phyloP scores from a whole-genome alignment of 2,113 vertebrate genomes.

The Podocnemis expansa region DNA sequence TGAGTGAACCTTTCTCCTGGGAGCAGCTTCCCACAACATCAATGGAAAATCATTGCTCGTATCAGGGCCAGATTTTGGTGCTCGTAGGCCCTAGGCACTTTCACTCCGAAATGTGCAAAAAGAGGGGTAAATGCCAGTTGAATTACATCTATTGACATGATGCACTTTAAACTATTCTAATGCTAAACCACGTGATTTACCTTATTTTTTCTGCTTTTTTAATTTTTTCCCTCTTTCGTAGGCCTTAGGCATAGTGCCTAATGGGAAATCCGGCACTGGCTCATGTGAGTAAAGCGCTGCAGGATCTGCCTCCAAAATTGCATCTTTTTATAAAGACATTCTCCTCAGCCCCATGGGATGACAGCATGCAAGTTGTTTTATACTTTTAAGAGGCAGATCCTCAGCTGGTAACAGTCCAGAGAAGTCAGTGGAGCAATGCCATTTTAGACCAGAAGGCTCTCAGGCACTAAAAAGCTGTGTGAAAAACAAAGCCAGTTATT shows the following conservation, averaged over 20 bases:
- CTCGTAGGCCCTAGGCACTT: no score
- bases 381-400: background rate
- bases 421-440: background rate
- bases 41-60: background rate
- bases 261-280: no score
- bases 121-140: no score
- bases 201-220: no score
- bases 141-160: no score
- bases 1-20: background rate
- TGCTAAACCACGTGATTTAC: no score
- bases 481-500: fast-evolving
- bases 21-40: background rate
- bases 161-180: no score
- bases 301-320: background rate
- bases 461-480: background rate
- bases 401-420: background rate
- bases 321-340: background rate
- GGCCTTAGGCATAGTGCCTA: no score
- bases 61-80: no score
- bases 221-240: no score
- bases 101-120: no score
- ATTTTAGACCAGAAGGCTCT: background rate
- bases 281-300: background rate
- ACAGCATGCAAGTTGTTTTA: background rate
- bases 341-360: background rate